These are phyloP conservation scores for Brevimyrus niger DNA, from an alignment of 2,113 vertebrate species.

Conservation along the genomic window DNA sequence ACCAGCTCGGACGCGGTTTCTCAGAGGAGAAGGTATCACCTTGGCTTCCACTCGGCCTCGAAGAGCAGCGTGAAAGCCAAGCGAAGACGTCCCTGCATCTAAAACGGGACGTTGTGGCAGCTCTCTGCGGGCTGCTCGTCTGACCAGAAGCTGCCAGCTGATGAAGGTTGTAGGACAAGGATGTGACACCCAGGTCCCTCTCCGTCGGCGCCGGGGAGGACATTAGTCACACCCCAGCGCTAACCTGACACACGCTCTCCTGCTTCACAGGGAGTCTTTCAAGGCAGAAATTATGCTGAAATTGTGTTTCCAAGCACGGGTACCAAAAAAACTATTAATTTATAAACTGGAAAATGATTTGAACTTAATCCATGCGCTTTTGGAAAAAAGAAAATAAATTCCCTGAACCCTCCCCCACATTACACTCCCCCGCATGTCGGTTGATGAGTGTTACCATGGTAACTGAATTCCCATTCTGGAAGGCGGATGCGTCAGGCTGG, in stretches of 20 bases:
- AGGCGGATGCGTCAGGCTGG: background rate
- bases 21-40: background rate
- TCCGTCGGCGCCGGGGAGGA: background rate
- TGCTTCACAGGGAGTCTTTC: too few species aligned
- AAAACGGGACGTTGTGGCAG: too few species aligned
- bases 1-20: background rate
- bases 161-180: constrained; percentile 3
- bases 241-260: background rate
- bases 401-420: background rate
- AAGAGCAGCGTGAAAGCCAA: background rate
- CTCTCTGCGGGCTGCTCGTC: background rate
- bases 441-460: constrained; percentile 4
- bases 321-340: background rate
- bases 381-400: background rate
- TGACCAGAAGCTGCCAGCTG: background rate
- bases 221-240: background rate
- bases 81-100: background rate
- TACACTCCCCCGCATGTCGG: background rate
- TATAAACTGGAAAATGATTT: background rate
- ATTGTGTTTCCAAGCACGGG: background rate
- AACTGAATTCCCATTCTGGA: constrained; percentile 1
- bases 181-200: background rate
- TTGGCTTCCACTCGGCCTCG: background rate
- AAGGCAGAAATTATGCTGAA: background rate
- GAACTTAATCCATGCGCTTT: background rate